A percentile compares a stretch with the other conserved stretches of the same genome.
Conservation (phyloP, 2,888 invertebrate species). For the Drepana falcataria region DNA sequence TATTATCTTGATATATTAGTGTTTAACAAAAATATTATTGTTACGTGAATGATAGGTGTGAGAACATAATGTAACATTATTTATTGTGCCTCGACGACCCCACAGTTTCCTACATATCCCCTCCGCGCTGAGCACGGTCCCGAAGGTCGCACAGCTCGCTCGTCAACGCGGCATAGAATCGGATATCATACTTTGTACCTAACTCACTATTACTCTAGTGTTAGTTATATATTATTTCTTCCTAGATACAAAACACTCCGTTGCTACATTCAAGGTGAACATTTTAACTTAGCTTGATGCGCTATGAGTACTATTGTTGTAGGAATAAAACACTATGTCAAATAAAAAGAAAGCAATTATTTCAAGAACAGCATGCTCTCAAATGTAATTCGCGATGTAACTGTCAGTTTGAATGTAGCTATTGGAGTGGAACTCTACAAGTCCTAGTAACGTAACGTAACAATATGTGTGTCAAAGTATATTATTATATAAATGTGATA, state of each 20-base stretch:
- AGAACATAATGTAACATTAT: constrained; percentile 55
- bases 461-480: constrained; percentile 75
- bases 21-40: constrained; percentile 52
- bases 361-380: no score
- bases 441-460: constrained; percentile 62
- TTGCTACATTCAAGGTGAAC: constrained; percentile 43
- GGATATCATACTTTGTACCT: constrained; percentile 51
- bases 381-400: no score
- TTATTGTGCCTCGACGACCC: constrained; percentile 62
- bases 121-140: constrained; percentile 9
- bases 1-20: constrained; percentile 73
- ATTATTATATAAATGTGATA: constrained; percentile 79
- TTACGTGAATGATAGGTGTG: constrained; percentile 58
- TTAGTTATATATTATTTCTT: constrained; percentile 51
- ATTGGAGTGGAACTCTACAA: constrained; percentile 52
- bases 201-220: constrained; percentile 31
- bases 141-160: constrained; percentile 16
- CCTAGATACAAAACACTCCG: constrained; percentile 45
- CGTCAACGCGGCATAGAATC: constrained; percentile 50
- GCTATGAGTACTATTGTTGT: no score
- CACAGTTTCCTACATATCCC: constrained; percentile 23
- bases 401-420: constrained; percentile 43
- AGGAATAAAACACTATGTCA: no score
- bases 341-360: no score
- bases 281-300: neutral